Evolutionary conservation across 2,113 vertebrate species (phyloP).

Genomic region (Nicator chloris): DNA sequence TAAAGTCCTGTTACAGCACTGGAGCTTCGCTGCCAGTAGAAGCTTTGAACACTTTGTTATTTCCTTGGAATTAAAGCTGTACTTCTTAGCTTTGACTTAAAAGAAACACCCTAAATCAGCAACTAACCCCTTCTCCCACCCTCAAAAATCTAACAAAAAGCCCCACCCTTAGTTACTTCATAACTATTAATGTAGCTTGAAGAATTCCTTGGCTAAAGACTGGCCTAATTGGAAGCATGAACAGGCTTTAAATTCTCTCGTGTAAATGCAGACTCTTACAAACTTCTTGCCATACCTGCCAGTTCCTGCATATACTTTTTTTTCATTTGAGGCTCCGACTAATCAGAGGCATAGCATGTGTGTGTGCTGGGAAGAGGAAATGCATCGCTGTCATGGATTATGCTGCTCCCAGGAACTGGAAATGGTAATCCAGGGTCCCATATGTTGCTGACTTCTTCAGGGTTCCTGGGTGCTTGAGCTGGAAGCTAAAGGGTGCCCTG

Average conservation of each 20-base stretch:
- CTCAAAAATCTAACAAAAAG: not conserved
- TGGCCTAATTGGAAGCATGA: not conserved
- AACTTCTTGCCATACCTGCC: not conserved
- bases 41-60: not conserved
- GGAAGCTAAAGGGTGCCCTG: not conserved
- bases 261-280: not conserved
- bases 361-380: not conserved
- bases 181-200: not conserved
- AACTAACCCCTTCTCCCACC: not conserved
- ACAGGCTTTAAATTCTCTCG: not conserved
- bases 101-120: not conserved
- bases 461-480: not conserved
- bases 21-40: not conserved
- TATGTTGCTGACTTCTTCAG: rapidly evolving
- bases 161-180: not conserved
- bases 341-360: not conserved
- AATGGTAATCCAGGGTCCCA: not conserved
- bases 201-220: not conserved
- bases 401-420: not conserved
- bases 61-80: not conserved
- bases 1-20: not conserved
- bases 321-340: not conserved
- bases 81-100: not conserved
- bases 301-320: not conserved
- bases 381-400: rapidly evolving